Evolutionary conservation across 2,888 invertebrate species (phyloP), one percentile per base, ranked within the genome.

Genomic region (Lymantria monacha): DNA sequence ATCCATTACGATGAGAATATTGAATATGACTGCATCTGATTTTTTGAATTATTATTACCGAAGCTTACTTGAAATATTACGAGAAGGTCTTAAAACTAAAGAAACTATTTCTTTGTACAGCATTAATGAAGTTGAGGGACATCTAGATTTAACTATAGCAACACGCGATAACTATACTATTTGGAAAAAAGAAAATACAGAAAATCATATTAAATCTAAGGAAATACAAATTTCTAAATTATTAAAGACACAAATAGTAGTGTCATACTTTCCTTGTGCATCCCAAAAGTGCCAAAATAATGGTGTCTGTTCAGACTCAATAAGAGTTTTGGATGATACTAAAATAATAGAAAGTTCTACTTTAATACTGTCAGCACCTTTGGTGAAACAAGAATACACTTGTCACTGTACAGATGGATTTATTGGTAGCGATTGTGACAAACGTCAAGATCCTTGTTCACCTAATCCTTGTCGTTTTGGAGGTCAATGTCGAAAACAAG

Each of bases 401-500:
- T 98, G 98, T 77, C 94, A 94, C 59, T 98, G 98, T 74, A 93
- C 94, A 0, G 95, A 96, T 57, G 97, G 97, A 42, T 98, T 96
- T 75, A 96, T 95, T 11, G 98, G 98, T 0, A 91, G 92, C 0
- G 93, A 94, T 54, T 98, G 98, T 81, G 96, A 96, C 71, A 95
- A 95, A 70, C 93, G 96, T 8, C 97, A 97, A 87, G 97, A 98
- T 87, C 98, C 98, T 0, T 97, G 98, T 74, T 93, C 95, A 22
- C 97, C 97, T 0, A 97, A 96, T 78, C 98, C 98, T 5, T 99
- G 99, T 77, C 93, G 94, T 61, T 93, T 94, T 67, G 96, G 96
- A 54, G 97, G 96, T 0, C 95, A 95, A 63, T 99, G 98, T 76
- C 93, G 96, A 44, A 94, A 96, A 55, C 94, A 96, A 84, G 96